phyloP scores from a whole-genome alignment of 1,140 invertebrate species.

The Zaprionus vittiger region DNA sequence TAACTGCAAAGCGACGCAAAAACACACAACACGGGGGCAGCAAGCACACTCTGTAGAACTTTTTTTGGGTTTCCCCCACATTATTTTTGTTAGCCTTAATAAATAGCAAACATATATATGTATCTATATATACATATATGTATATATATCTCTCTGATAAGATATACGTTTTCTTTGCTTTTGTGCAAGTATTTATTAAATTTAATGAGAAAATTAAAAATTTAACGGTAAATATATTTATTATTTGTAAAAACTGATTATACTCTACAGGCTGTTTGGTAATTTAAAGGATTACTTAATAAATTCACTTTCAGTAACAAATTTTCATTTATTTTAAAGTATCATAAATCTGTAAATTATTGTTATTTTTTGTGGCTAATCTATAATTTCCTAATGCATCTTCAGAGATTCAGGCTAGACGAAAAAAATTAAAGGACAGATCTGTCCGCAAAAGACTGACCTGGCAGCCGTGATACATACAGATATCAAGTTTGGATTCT shows the following conservation, averaged over 20 bases:
- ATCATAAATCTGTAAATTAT: too few species aligned
- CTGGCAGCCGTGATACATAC: background rate
- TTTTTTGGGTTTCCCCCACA: slow-evolving; percentile 1
- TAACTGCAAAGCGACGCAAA: slow-evolving; percentile 6
- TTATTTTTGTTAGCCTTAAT: background rate
- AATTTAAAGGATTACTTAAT: too few species aligned
- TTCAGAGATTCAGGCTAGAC: too few species aligned
- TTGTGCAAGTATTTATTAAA: background rate
- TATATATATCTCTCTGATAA: background rate
- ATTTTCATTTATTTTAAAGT: too few species aligned
- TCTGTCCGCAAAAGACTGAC: too few species aligned
- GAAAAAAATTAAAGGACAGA: too few species aligned
- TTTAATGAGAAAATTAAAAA: background rate
- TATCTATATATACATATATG: background rate
- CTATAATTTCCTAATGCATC: too few species aligned
- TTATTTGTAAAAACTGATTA: too few species aligned
- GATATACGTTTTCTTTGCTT: background rate
- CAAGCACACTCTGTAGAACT: background rate
- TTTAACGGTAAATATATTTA: background rate
- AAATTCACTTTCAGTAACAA: too few species aligned
- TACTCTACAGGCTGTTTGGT: too few species aligned
- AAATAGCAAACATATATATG: background rate
- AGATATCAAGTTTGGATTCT: background rate
- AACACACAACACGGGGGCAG: background rate
- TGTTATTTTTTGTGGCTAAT: too few species aligned